These are phyloP conservation scores for Octonoba sinensis DNA, from an alignment of 2,888 invertebrate species.

Conservation along the genomic window DNA sequence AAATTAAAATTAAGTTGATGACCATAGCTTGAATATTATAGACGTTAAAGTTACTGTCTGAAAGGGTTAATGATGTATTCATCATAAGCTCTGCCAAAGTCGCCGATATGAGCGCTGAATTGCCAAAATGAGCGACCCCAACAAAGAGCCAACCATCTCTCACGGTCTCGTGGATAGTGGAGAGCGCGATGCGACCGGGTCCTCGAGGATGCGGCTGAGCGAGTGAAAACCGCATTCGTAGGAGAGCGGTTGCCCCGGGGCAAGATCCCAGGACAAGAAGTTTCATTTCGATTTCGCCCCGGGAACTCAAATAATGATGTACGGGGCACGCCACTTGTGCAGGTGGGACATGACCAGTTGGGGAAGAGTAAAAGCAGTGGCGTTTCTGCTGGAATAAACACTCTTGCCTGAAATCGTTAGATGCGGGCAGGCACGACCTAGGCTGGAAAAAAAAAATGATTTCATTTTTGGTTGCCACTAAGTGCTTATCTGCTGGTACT, in stretches of 20 bases:
- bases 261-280: conserved; percentile 5
- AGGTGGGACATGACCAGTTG: conserved; percentile 1
- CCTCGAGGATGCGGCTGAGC: conserved; percentile 32
- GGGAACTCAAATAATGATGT: conserved; percentile 55
- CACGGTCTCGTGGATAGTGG: conserved; percentile 20
- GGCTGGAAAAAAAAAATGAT: background rate
- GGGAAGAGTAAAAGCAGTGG: conserved; percentile 43
- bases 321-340: background rate
- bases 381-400: background rate
- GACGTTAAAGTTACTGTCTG: too few relatives aligned
- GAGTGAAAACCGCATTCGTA: conserved; percentile 50
- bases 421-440: background rate
- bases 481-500: too few relatives aligned
- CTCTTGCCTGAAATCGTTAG: background rate
- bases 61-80: too few relatives aligned
- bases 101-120: too few relatives aligned
- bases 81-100: too few relatives aligned
- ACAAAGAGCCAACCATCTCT: background rate
- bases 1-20: too few relatives aligned
- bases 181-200: conserved; percentile 8
- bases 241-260: conserved; percentile 13
- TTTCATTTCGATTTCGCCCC: conserved; percentile 59
- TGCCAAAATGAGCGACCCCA: background rate
- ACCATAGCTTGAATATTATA: too few relatives aligned
- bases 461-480: too few relatives aligned